Percentiles rank a stretch among this genome's conserved stretches.
Evolutionary conservation across 2,113 vertebrate species (phyloP).

Genomic region (Cyprinodon brontotheroides): DNA sequence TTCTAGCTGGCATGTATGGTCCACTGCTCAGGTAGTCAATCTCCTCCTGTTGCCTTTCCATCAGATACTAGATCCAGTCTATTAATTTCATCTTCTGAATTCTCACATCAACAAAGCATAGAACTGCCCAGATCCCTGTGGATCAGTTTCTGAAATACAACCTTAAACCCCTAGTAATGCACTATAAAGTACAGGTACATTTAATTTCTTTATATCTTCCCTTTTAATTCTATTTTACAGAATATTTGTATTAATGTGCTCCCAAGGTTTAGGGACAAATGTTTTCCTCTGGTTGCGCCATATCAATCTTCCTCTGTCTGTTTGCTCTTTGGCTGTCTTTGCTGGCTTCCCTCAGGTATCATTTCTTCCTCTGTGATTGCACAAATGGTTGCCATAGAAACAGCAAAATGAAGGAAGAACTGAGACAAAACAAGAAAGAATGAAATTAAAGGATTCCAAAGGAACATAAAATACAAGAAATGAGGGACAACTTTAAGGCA

Average conservation of each 20-base stretch:
- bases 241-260: not conserved
- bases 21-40: too few relatives aligned
- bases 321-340: conserved; percentile 30
- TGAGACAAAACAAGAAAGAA: conserved; percentile 11
- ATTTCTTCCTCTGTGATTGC: conserved; percentile 41
- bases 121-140: too few relatives aligned
- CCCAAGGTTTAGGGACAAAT: not conserved
- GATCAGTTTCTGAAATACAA: too few relatives aligned
- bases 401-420: conserved; percentile 47
- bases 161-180: not conserved
- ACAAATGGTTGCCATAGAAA: conserved; percentile 68
- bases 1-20: too few relatives aligned
- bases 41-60: too few relatives aligned
- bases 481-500: conserved; percentile 23
- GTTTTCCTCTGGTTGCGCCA: not conserved
- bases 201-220: not conserved
- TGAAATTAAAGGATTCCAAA: not conserved
- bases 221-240: not conserved
- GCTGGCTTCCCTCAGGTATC: conserved; percentile 59
- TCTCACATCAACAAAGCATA: too few relatives aligned
- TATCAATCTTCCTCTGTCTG: conserved; percentile 32
- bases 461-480: not conserved
- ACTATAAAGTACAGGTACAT: not conserved
- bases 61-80: too few relatives aligned
- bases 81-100: too few relatives aligned